Base-by-base conservation (phyloP, 1,140 invertebrate genomes). In the Asbolus verrucosus region DNA sequence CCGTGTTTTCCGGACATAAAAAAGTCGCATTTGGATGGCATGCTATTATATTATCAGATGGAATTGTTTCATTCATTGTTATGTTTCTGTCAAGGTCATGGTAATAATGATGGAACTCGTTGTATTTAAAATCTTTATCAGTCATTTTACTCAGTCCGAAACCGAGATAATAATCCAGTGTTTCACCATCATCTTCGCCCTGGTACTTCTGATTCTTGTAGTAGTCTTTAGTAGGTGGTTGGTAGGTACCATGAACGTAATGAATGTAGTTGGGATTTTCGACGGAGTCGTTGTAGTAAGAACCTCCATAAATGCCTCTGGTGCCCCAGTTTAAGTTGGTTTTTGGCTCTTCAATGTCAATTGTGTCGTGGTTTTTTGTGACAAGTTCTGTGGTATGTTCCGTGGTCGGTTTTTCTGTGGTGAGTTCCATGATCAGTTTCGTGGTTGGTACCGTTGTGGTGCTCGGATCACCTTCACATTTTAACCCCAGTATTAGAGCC, bases 101-200 rank as follows among this genome's bases (percentile, higher is more conserved):
- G 39, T 39, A 63, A 19, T 38, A 63, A 15, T 63, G 24, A 41
- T 63, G 21, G 18, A 41, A 38, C 13, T 39, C 11, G n/a, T 41
- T 6, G 18, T 63, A 63, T 8, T 38, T 6, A 16, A 41, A 27
- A 41, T 63, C 33, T 9, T 41, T 6, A 21, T 63, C 33, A 3
- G 31, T 63, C 18, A 63, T 63, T 39, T 41, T 41, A 19, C 33
- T 39, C 6, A 63, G n/a, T 3, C 61, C 61, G 9, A 24, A 63
- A 9, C 61, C 31, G 6, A 63, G 11, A 19, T 63, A 63, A 24
- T 63, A 63, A 41, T 63, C 61, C 4, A 67, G 36, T 8, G 39
- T 54, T 8, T 54, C 24, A n/a, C 27, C 2, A 8, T 16, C 46
- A 14, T 54, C 9, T 6, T 54, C 46, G 1, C 46, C 19, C n/a